Evolutionary conservation across 2,888 invertebrate genomes (phyloP), one percentile per base, ranked within the genome.

Genomic region (Sinohyriopsis cumingii): DNA sequence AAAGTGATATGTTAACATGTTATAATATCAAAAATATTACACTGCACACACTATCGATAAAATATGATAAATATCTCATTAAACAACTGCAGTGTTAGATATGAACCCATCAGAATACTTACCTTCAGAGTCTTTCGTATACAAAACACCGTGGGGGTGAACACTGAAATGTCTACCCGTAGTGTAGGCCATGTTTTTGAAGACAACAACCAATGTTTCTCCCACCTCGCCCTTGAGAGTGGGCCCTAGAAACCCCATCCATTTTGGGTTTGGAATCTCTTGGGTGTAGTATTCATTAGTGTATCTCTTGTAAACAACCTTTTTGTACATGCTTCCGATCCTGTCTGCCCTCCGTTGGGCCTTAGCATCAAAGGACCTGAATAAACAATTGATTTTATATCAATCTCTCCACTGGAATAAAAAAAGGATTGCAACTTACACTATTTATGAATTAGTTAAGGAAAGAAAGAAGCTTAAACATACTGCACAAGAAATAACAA

Each of bases 141-240:
- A 82, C 55, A 69, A 68, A 22, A 78, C 70, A 20, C 81, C 79
- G 56, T 81, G 81, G 4, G 81, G 78, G 66, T 80, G 80, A 15
- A 81, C 67, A 24, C 72, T 71, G 59, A 73, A 80, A 25, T 25
- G 25, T 25, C 25, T 25, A 25, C 25, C 25, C 25, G 25, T 25
- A 25, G 25, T 25, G 25, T 25, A 25, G 25, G 78, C 79, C 62
- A 72, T 63, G 59, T 82, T 82, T 45, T 64, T 54, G 62, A 82
- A 79, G 56, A 78, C 74, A n/a, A 82, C 65, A n/a, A 67, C 67
- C 1, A 82, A 54, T 5, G 55, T 65, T 28, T 82, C 82, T 0
- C 76, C 79, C 0, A 75, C 68, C 59, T 82, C 79, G 5, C 67
- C 80, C 53, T 68, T 64, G 20, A 82, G 68, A 15, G 69, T 56